phyloP scores from a whole-genome alignment of 2,888 invertebrate genomes.

The Drosophila koepferae region DNA sequence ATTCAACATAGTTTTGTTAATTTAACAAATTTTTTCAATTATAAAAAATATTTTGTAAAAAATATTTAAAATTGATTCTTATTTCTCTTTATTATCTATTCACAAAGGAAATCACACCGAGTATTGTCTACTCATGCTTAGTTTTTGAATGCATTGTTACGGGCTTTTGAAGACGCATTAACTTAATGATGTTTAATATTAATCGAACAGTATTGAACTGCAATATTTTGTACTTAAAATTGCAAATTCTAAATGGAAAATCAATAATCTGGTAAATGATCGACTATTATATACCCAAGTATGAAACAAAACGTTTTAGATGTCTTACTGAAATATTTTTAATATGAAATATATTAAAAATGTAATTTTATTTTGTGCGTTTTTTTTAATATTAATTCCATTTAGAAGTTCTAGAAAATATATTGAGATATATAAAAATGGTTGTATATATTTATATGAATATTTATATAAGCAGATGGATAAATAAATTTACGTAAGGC shows the following conservation, averaged over 20 bases:
- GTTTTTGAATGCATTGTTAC: background rate
- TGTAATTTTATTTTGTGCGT: no score
- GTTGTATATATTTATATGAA: no score
- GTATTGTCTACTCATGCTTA: background rate
- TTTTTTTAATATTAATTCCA: no score
- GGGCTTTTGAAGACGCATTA: background rate
- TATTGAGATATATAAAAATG: no score
- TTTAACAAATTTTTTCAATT: background rate
- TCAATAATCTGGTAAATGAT: background rate
- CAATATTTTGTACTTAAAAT: background rate
- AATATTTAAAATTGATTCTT: background rate
- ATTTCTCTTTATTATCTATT: background rate
- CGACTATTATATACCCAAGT: background rate
- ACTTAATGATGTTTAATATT: background rate
- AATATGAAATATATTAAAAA: background rate
- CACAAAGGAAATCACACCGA: background rate
- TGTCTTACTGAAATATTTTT: background rate
- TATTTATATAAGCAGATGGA: no score
- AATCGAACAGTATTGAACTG: slow-evolving; percentile 3
- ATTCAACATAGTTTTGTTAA: no score
- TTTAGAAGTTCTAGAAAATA: no score
- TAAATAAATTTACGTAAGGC: no score
- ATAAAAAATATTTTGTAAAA: no score
- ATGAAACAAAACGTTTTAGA: no score
- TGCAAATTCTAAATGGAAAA: background rate